phyloP scores from a whole-genome alignment of 2,888 invertebrate genomes.

The Eupeodes latifasciatus region DNA sequence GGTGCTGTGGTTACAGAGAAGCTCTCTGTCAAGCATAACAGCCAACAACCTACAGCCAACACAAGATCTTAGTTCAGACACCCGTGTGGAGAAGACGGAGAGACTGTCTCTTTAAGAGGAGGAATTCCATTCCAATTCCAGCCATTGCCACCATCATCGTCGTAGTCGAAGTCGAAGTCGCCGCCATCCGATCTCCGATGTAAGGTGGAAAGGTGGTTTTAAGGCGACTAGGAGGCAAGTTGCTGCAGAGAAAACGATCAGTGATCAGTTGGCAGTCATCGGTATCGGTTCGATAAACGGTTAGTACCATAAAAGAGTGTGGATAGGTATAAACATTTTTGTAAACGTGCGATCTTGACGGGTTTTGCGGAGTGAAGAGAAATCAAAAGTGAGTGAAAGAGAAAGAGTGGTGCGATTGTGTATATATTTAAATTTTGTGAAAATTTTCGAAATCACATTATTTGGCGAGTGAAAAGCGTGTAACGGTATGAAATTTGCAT shows the following conservation, averaged over 20 bases:
- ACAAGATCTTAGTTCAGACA: neutral
- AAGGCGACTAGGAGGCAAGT: conserved; percentile 53
- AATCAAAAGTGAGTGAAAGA: neutral
- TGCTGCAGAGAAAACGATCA: conserved; percentile 68
- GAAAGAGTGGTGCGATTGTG: conserved; percentile 1
- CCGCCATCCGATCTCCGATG: too few species aligned
- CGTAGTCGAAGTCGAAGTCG: too few species aligned
- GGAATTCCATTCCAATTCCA: conserved; percentile 14
- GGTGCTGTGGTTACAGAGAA: conserved; percentile 18
- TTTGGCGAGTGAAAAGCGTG: conserved; percentile 42
- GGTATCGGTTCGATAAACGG: conserved; percentile 68
- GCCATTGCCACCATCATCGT: neutral
- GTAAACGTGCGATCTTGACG: conserved; percentile 12
- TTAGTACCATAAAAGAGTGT: conserved; percentile 16
- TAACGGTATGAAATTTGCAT: conserved; percentile 55
- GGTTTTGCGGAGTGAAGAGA: conserved; percentile 33
- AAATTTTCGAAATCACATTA: conserved; percentile 33
- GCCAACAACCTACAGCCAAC: too few species aligned
- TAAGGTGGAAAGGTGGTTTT: conserved; percentile 10
- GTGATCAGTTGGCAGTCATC: conserved; percentile 75
- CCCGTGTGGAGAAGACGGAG: neutral
- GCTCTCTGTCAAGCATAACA: neutral
- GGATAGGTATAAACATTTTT: neutral
- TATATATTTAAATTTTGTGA: neutral
- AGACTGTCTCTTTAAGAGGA: conserved; percentile 63